Evolutionary conservation across 2,113 vertebrate species (phyloP).

Genomic region (Proteles cristata): DNA sequence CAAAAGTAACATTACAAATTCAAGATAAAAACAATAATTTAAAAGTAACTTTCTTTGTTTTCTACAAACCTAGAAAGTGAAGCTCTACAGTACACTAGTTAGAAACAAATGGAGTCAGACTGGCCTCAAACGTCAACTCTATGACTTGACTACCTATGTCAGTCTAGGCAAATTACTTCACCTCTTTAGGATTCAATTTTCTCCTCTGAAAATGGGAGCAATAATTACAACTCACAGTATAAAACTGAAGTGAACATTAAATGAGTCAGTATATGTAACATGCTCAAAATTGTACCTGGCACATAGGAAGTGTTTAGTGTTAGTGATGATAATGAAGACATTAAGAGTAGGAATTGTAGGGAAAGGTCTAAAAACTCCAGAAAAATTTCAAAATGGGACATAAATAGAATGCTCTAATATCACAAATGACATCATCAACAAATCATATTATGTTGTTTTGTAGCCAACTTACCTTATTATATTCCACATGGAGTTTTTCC

Average conservation of each 20-base stretch:
- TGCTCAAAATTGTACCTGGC: neutral
- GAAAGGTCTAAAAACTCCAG: neutral
- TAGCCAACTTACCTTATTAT: conserved; percentile 92
- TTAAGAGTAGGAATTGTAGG: rapidly evolving
- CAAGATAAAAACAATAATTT: neutral
- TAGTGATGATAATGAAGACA: neutral
- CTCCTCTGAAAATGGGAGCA: neutral
- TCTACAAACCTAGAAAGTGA: neutral
- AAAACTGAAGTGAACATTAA: neutral
- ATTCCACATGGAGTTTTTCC: conserved; percentile 98
- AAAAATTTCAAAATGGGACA: conserved; percentile 34
- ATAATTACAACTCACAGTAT: neutral
- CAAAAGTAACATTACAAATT: conserved; percentile 28
- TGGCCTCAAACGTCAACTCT: neutral
- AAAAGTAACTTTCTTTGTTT: conserved; percentile 26
- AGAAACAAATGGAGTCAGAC: neutral
- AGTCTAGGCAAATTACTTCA: neutral
- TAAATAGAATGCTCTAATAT: neutral
- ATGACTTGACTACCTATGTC: neutral
- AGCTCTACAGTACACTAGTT: neutral
- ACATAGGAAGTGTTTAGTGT: neutral
- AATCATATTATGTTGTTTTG: neutral
- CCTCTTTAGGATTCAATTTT: neutral
- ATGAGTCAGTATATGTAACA: neutral
- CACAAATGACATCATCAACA: conserved; percentile 21